These are phyloP conservation scores for Labrus mixtus DNA, from an alignment of 2,113 vertebrate species.

Conservation along the genomic window DNA sequence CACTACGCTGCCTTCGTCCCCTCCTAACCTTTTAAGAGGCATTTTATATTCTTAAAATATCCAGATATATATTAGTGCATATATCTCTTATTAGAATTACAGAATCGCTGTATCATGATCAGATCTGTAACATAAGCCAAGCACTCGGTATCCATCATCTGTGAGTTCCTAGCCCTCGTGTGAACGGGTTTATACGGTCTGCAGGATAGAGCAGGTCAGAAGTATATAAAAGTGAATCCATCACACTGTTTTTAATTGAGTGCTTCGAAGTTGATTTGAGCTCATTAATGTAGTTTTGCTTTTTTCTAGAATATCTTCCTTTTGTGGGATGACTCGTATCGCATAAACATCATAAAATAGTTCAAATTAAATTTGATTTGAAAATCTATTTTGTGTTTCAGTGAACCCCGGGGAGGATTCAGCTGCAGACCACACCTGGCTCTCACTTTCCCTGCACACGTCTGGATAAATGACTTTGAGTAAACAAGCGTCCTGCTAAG, in stretches of 20 bases:
- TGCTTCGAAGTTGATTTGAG: conserved; percentile 3
- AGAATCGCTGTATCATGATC: too few species aligned
- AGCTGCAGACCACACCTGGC: conserved; percentile 59
- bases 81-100: too few species aligned
- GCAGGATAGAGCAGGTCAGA: too few species aligned
- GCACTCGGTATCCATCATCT: too few species aligned
- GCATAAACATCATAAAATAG: conserved; percentile 18
- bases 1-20: too few species aligned
- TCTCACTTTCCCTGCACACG: conserved; percentile 40
- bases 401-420: conserved; percentile 37
- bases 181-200: background rate
- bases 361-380: conserved; percentile 24
- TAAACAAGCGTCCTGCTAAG: conserved; percentile 45
- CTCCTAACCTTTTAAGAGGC: too few species aligned
- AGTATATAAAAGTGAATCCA: too few species aligned
- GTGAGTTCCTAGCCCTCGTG: too few species aligned
- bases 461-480: conserved; percentile 46
- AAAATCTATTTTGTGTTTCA: conserved; percentile 40
- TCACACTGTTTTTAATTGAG: background rate
- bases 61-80: too few species aligned
- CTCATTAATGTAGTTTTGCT: conserved; percentile 1
- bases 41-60: too few species aligned
- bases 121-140: too few species aligned
- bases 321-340: background rate
- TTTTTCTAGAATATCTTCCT: conserved; percentile 2